A percentile compares a stretch with the other conserved stretches of the same genome.
Conservation (phyloP, 2,797 vertebrate species). For the Tragopan temminckii region DNA sequence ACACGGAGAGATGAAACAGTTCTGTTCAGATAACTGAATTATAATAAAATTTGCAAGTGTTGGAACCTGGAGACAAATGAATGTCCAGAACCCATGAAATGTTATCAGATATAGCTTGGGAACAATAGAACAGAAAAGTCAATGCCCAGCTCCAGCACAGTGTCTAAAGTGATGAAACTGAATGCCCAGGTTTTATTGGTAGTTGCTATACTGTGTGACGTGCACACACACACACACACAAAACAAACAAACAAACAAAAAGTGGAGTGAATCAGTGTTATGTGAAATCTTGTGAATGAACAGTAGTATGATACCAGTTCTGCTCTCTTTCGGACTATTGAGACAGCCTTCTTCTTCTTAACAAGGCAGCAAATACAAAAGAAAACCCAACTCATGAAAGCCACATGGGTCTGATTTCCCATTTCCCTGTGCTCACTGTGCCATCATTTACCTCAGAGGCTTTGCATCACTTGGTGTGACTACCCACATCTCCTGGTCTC, state of each 20-base stretch:
- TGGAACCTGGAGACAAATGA: slow-evolving; percentile 50
- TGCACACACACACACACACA: too few species aligned
- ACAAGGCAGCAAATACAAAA: not conserved
- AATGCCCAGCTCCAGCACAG: slow-evolving; percentile 12
- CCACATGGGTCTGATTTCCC: slow-evolving; percentile 46
- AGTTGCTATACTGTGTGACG: slow-evolving; percentile 13
- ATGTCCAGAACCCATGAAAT: slow-evolving; percentile 55
- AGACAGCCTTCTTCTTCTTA: not conserved
- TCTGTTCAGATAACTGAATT: slow-evolving; percentile 58
- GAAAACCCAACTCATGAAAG: not conserved
- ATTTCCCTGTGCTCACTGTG: not conserved
- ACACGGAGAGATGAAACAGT: slow-evolving; percentile 52
- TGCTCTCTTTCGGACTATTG: not conserved
- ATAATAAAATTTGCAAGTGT: slow-evolving; percentile 20
- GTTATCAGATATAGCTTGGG: slow-evolving; percentile 39
- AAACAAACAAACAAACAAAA: too few species aligned
- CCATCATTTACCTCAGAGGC: slow-evolving; percentile 58
- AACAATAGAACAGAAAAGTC: slow-evolving; percentile 8
- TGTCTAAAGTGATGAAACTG: slow-evolving; percentile 27
- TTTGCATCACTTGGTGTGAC: slow-evolving; percentile 45
- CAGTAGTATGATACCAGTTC: slow-evolving; percentile 23
- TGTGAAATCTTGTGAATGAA: slow-evolving; percentile 48
- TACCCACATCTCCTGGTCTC: slow-evolving; percentile 52
- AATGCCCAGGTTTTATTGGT: slow-evolving; percentile 36
- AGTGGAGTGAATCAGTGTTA: slow-evolving; percentile 14